phyloP scores from a whole-genome alignment of 2,797 vertebrate genomes.

The Rachycentron canadum region DNA sequence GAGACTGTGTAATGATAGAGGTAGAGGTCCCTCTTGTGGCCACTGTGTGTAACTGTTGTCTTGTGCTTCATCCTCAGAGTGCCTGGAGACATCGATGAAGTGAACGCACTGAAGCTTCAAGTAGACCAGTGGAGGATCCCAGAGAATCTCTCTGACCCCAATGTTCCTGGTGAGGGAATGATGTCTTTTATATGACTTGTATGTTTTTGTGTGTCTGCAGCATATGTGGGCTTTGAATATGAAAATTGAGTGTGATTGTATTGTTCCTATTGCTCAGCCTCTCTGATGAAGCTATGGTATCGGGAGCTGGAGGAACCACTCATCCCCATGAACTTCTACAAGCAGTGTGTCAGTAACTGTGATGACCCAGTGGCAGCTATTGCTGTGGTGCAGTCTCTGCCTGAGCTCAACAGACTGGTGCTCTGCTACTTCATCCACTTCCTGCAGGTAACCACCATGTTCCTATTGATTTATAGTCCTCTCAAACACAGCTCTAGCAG shows the following conservation, averaged over 20 bases:
- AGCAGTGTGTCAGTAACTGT: conserved; percentile 91
- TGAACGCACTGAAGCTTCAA: conserved; percentile 93
- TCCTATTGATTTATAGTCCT: not conserved
- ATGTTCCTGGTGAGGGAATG: conserved; percentile 88
- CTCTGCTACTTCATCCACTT: conserved; percentile 95
- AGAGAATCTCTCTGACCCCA: conserved; percentile 90
- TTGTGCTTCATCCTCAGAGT: conserved; percentile 80
- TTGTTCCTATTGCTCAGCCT: conserved; percentile 80
- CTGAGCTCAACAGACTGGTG: conserved; percentile 92
- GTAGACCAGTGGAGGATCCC: conserved; percentile 96
- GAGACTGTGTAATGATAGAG: not conserved
- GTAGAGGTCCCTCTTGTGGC: conserved; percentile 79
- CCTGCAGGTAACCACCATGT: conserved; percentile 87
- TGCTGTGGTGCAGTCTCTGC: conserved; percentile 90
- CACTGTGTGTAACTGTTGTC: conserved; percentile 34
- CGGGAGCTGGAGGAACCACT: conserved; percentile 94
- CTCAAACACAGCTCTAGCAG: not conserved
- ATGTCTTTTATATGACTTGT: not conserved
- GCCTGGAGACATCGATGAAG: conserved; percentile 94
- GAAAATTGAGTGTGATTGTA: not conserved
- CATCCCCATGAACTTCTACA: conserved; percentile 93
- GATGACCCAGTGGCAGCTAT: conserved; percentile 91
- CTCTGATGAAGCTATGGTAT: conserved; percentile 94
- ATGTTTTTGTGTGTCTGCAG: not conserved
- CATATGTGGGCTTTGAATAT: not conserved